Base-by-base conservation (phyloP, 2,888 invertebrate species). In the Mythimna impura region DNA sequence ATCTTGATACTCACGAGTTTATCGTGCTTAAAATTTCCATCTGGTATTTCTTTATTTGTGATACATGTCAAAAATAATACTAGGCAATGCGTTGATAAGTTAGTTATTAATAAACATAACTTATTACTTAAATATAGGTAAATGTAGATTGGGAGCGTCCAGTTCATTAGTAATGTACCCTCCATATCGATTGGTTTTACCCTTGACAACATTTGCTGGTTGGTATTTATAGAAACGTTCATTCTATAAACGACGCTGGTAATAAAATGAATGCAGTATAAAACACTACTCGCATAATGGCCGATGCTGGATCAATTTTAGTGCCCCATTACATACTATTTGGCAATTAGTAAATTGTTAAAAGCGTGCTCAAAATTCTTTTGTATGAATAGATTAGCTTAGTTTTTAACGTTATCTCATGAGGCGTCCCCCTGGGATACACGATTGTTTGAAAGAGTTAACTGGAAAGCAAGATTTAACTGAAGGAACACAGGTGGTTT, bases 111-210 rank as follows among this genome's bases (percentile, higher is more conserved):
- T 70, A 64, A 64, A 69, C 22, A 61, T 66, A 1, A 54, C 12
- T 61, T 20, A 5, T 10, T 40, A 36, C 30, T n/a, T 60, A 66
- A 5, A 20, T 50, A 61, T 63, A n/a, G n/a, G n/a, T n/a, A 25
- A 22, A 22, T 52, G 50, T 25, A 63, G 14, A 34, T 61, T 47
- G 54, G 30, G 20, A 62, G 47, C 50, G n/a, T 47, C 20, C 12
- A 58, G 58, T 78, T 66, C 62, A 70, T 64, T 61, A 61, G 55
- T 78, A 65, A 84, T 81, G 74, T 74, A 66, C 57, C 22, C 30
- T 64, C 9, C 7, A 0, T 69, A 85, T 85, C 72, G 83, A 85
- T 80, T 69, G 61, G 47, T 52, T 76, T 74, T 76, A 68, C 73
- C 80, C 76, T 84, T 78, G 71, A 71, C 58, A 65, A 71, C 64